These are phyloP conservation scores for Dendroctonus ponderosae DNA, from an alignment of 1,140 invertebrate genomes.

Conservation along the genomic window DNA sequence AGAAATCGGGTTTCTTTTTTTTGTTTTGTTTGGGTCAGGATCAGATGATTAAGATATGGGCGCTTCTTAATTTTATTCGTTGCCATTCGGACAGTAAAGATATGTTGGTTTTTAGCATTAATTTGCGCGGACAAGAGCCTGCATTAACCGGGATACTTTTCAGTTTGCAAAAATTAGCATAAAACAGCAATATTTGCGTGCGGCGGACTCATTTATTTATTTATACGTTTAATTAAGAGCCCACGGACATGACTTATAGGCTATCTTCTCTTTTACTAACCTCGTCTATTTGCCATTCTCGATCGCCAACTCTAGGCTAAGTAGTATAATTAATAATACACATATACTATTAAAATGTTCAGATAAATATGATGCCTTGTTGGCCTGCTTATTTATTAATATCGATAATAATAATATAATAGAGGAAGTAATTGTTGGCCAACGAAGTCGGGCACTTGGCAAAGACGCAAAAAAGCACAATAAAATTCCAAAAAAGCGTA, in stretches of 20 bases:
- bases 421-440: no score
- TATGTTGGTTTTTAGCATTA: no score
- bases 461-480: background rate
- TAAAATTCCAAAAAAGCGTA: slow-evolving; percentile 8
- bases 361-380: no score
- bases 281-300: slow-evolving; percentile 15
- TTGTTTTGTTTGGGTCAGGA: background rate
- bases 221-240: slow-evolving; percentile 30
- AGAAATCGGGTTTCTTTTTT: slow-evolving; percentile 6
- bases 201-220: slow-evolving; percentile 29
- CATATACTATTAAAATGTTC: slow-evolving; percentile 1
- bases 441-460: no score
- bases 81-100: no score
- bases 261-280: slow-evolving; percentile 27
- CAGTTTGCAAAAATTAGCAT: slow-evolving; percentile 17
- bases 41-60: no score
- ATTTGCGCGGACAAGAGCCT: no score
- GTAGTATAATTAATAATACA: slow-evolving; percentile 18
- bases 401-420: no score
- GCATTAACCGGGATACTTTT: slow-evolving; percentile 3
- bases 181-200: slow-evolving; percentile 31
- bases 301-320: slow-evolving; percentile 5
- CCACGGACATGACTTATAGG: slow-evolving; percentile 29
- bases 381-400: no score
- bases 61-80: no score